phyloP scores from a whole-genome alignment of 1,140 invertebrate species.

The Pteromalus puparum region DNA sequence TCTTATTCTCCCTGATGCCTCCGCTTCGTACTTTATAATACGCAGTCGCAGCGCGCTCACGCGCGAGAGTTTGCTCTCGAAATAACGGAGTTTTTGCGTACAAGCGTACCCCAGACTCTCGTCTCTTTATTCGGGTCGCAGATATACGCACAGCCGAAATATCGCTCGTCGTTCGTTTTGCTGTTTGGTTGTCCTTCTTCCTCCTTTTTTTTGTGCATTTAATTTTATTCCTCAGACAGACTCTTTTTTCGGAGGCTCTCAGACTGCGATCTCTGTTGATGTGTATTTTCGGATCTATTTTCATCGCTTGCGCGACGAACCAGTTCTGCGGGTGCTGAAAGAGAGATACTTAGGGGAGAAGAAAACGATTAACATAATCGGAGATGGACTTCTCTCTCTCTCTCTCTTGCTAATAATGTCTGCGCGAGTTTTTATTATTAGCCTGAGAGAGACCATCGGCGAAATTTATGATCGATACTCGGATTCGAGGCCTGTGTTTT shows the following conservation, averaged over 20 bases:
- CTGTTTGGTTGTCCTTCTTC: not conserved
- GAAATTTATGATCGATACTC: not conserved
- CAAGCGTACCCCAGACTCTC: not conserved
- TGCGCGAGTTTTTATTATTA: conserved; percentile 1
- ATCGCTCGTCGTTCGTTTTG: not conserved
- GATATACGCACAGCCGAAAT: not conserved
- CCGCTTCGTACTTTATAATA: not conserved
- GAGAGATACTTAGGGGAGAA: not conserved
- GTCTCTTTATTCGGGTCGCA: conserved; percentile 22
- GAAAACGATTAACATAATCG: conserved; percentile 2
- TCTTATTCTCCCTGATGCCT: not conserved
- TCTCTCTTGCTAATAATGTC: not conserved
- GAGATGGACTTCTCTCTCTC: not conserved
- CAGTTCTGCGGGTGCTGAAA: not conserved
- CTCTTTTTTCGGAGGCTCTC: not conserved
- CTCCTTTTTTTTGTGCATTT: not conserved
- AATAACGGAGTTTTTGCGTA: conserved; percentile 41
- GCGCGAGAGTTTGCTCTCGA: not conserved
- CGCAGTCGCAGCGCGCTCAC: not conserved
- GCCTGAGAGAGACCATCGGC: not conserved
- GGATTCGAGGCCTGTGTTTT: no score
- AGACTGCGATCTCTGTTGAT: not conserved
- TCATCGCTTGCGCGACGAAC: not conserved
- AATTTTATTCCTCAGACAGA: not conserved
- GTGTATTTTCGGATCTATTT: conserved; percentile 12